Conservation (phyloP, 2,888 invertebrate genomes). For the Platycheirus albimanus region DNA sequence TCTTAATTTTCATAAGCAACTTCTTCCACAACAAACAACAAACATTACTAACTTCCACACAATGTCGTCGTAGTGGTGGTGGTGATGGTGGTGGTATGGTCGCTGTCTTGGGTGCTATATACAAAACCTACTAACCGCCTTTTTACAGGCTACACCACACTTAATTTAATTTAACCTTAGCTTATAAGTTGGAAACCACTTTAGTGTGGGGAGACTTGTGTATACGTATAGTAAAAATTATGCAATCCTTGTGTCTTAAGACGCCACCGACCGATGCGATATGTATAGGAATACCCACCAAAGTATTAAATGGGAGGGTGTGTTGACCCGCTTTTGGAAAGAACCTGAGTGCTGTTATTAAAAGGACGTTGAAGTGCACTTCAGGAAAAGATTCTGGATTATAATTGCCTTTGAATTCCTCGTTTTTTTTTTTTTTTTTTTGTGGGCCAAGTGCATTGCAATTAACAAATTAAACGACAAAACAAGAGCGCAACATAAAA, state of each 20-base stretch:
- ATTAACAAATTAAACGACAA: slow-evolving; percentile 58
- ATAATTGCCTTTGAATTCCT: slow-evolving; percentile 45
- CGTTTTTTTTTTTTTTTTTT: slow-evolving; percentile 6
- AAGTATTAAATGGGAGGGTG: slow-evolving; percentile 1
- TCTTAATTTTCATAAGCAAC: slow-evolving; percentile 66
- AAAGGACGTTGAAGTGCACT: slow-evolving; percentile 39
- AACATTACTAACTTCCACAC: slow-evolving; percentile 46
- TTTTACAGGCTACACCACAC: slow-evolving; percentile 31
- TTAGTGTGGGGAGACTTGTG: slow-evolving; percentile 2
- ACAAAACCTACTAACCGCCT: slow-evolving; percentile 16
- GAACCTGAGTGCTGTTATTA: slow-evolving; percentile 42
- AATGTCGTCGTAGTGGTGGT: slow-evolving; percentile 24
- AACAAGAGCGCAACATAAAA: slow-evolving; percentile 27
- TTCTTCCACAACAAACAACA: slow-evolving; percentile 49
- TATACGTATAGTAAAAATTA: slow-evolving; percentile 1
- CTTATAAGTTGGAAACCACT: slow-evolving; percentile 40
- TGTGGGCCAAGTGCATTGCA: slow-evolving; percentile 36
- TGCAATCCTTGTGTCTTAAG: slow-evolving; percentile 34
- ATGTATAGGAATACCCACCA: not conserved
- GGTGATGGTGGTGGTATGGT: not conserved
- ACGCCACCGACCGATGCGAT: not conserved
- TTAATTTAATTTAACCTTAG: slow-evolving; percentile 57
- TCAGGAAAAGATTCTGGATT: slow-evolving; percentile 43
- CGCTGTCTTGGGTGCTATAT: slow-evolving; percentile 1
- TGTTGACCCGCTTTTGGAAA: slow-evolving; percentile 21